Conservation (phyloP, 37 sponge, comb jelly and placozoan genomes). For the Hexactinellida sp. region DNA sequence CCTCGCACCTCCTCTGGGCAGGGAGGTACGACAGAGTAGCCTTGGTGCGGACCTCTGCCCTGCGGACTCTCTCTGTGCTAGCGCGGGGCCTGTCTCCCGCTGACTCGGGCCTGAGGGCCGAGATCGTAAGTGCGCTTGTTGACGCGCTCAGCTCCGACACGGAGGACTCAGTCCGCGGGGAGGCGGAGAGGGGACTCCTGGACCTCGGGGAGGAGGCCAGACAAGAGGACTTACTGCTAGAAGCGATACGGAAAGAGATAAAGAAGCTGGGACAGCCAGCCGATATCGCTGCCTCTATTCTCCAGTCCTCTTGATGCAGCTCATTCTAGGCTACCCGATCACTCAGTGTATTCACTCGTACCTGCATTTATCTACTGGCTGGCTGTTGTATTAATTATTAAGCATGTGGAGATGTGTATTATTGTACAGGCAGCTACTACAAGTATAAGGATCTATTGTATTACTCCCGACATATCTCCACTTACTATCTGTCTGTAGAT, state of each 20-base stretch:
- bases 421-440: background rate
- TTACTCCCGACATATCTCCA: background rate
- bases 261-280: background rate
- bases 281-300: background rate
- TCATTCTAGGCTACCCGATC: background rate
- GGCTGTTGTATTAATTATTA: background rate
- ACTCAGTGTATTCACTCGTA: background rate
- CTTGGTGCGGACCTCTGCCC: background rate
- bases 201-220: background rate
- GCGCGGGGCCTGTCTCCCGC: background rate
- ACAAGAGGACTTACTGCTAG: background rate
- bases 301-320: background rate
- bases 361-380: background rate
- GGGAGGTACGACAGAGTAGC: background rate
- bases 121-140: background rate
- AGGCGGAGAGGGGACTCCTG: background rate
- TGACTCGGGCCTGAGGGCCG: background rate
- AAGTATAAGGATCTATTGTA: background rate
- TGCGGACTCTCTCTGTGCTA: background rate
- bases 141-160: background rate
- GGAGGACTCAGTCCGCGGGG: background rate
- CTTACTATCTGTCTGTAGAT: background rate
- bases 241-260: background rate
- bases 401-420: background rate
- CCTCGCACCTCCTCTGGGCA: background rate